Evolutionary conservation across 1,140 invertebrate genomes (phyloP), one percentile per base, ranked within the genome.

Genomic region (Lucilia sericata): DNA sequence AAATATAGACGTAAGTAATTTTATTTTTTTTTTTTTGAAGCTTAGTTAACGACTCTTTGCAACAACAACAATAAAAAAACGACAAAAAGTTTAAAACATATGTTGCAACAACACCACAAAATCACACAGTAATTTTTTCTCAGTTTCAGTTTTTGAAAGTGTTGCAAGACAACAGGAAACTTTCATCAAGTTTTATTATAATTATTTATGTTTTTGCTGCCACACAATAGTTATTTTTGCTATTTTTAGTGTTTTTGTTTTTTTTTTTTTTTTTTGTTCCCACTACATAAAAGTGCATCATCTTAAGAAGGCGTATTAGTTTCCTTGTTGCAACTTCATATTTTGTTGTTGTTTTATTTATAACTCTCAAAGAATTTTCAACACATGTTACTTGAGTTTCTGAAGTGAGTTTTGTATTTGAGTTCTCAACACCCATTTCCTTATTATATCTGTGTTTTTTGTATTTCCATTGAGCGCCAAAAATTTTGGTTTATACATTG

Each of bases 151-250:
- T 65, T 17, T 65, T 12, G n/a, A 70, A 70, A 70, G 65, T 70
- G 65, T 70, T 21, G 19, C 19, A 17, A 21, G 42, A 10, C 42
- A 80, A 80, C 42, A 80, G 47, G 76, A 80, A 80, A 80, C 42
- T 80, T 51, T 47, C 76, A 80, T 80, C 76, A 80, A 80, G 25
- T 80, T 80, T 80, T 80, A 51, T 80, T 51, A 80, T 80, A 80
- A 80, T 80, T 80, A 80, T 80, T 80, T 80, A 80, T 80, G 76
- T 80, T 80, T 9, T 70, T 70, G 19, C 12, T 70, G 9, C 21
- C 65, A 10, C 65, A 19, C 65, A 42, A 42, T 10, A 30, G 25
- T 42, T 10, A 5, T 2, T 42, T 70, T 21, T 70, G 65, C n/a
- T 70, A 70, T 70, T 70, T 70, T 70, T 70, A 70, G 65, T 25